These are phyloP conservation scores for Pardosa pseudoannulata DNA, from an alignment of 2,888 invertebrate species.

Conservation along the genomic window DNA sequence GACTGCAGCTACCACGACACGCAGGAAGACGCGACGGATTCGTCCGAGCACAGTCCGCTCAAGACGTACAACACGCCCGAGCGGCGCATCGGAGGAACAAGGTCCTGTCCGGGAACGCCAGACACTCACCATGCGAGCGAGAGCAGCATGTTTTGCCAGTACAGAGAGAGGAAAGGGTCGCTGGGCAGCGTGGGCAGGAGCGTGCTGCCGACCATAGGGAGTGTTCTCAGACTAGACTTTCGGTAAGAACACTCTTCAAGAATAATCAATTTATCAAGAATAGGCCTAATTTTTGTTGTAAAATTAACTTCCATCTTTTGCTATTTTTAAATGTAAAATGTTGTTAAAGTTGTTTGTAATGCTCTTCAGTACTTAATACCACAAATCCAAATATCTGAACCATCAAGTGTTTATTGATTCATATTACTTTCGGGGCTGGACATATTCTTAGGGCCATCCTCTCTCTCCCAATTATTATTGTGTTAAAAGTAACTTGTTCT, in stretches of 20 bases:
- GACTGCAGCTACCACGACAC: constrained; percentile 55
- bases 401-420: no score
- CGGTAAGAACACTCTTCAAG: neutral
- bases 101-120: constrained; percentile 67
- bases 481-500: no score
- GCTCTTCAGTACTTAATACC: no score
- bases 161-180: constrained; percentile 55
- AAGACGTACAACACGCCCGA: neutral
- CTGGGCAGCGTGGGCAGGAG: constrained; percentile 34
- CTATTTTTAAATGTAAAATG: no score
- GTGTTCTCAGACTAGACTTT: constrained; percentile 38
- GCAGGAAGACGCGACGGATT: constrained; percentile 33
- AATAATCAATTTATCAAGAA: no score
- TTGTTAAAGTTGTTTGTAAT: no score
- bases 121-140: constrained; percentile 35
- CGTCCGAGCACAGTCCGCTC: constrained; percentile 27
- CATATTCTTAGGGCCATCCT: no score
- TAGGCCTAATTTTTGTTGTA: no score
- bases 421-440: no score
- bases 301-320: no score
- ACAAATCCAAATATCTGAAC: no score
- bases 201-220: constrained; percentile 54
- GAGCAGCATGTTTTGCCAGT: constrained; percentile 24
- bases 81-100: constrained; percentile 6
- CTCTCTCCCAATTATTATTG: no score